Base-by-base conservation (phyloP, 1,140 invertebrate species). In the Drosophila littoralis region DNA sequence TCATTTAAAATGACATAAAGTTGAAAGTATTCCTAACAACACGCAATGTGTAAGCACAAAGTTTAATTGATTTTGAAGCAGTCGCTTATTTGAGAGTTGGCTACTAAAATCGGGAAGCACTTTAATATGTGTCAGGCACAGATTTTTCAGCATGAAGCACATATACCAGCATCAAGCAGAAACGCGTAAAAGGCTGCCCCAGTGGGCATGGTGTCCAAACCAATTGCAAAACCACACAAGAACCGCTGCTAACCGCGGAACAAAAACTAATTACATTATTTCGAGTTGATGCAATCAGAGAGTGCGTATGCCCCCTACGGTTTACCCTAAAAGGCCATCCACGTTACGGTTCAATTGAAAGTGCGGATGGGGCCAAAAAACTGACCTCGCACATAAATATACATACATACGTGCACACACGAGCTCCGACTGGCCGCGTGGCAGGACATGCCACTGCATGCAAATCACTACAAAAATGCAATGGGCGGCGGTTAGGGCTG, bases 201-300 rank as follows among this genome's bases (percentile, higher is more conserved):
- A 67, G 48, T 74, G 48, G 55, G 66, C 70, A 63, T 36, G 48
- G 28, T 57, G 36, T 42, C 35, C 52, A 57, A 51, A 67, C 57
- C 58, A 61, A 79, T 79, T 77, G 59, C 54, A 54, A 70, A 61
- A 57, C 48, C 51, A 43, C 42, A 55, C 36, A 64, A 52, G 15
- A 40, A 43, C 63, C 54, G 36, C 57, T 45, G 55, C 55, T 51
- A 75, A 82, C 79, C 82, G 58, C 79, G 48, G 72, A 76, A 67
- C 84, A 83, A 86, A 86, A 86, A 86, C 83, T 86, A 86, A 86
- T 86, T 86, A 88, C 83, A 88, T 86, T 86, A 88, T 86, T 88
- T 79, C 79, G 88, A 88, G 79, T 88, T 86, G 83, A 88, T 80
- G 83, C 83, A 86, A 86, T 86, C 83, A 88, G 79, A 73, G 83